These are phyloP conservation scores for Ladona fulva DNA, from an alignment of 1,140 invertebrate species.

Conservation along the genomic window DNA sequence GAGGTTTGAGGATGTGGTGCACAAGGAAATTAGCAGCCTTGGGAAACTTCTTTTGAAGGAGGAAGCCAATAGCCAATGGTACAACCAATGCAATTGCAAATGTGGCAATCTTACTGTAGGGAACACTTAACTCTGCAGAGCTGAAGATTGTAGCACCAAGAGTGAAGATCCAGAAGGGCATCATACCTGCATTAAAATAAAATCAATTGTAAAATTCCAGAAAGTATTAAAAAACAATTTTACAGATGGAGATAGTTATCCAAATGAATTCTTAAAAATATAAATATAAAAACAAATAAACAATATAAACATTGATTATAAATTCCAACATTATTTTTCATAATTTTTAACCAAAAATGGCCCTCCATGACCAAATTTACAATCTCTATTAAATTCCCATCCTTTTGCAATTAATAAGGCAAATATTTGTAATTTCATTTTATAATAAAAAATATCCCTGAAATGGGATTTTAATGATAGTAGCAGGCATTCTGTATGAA, in stretches of 20 bases:
- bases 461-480: too few species aligned
- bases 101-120: constrained; percentile 67
- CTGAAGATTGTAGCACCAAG: constrained; percentile 75
- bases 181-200: constrained; percentile 61
- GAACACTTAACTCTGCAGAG: constrained; percentile 59
- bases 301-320: too few species aligned
- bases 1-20: constrained; percentile 67
- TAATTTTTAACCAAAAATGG: too few species aligned
- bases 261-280: too few species aligned
- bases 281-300: too few species aligned
- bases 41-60: constrained; percentile 60
- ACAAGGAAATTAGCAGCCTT: constrained; percentile 58
- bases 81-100: constrained; percentile 71
- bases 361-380: too few species aligned
- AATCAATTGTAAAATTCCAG: constrained; percentile 16
- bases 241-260: neutral
- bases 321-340: too few species aligned
- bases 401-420: too few species aligned
- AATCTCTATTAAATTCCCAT: too few species aligned
- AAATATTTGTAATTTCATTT: too few species aligned
- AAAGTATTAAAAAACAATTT: constrained; percentile 17
- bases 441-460: too few species aligned
- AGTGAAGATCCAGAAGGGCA: constrained; percentile 92
- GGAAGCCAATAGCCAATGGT: constrained; percentile 70
- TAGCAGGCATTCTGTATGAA: too few species aligned